A percentile compares a stretch with the other conserved stretches of the same genome.
These are phyloP conservation scores for Cephus cinctus DNA, from an alignment of 1,140 invertebrate species.

Conservation along the genomic window DNA sequence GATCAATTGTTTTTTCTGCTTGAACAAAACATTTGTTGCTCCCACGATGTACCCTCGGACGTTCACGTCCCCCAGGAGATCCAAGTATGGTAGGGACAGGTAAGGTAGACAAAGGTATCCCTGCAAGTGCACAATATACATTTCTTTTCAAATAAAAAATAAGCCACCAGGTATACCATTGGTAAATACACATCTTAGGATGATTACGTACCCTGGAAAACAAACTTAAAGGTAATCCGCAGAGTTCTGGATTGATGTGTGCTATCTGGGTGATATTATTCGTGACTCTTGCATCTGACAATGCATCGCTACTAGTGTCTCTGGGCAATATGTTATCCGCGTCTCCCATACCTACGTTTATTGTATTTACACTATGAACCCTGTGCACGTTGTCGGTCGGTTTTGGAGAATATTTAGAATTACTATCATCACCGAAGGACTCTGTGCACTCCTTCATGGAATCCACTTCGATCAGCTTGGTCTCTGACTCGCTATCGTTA, in stretches of 20 bases:
- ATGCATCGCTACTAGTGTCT: constrained; percentile 63
- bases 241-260: constrained; percentile 69
- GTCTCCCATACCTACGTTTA: constrained; percentile 45
- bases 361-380: constrained; percentile 46
- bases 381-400: constrained; percentile 42
- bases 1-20: constrained; percentile 89
- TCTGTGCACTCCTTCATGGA: constrained; percentile 34
- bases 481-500: constrained; percentile 26
- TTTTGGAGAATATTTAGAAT: constrained; percentile 27
- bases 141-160: neutral
- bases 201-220: constrained; percentile 79
- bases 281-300: constrained; percentile 58
- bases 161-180: too few species aligned
- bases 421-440: constrained; percentile 20
- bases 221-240: constrained; percentile 84
- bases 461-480: constrained; percentile 36
- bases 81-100: constrained; percentile 92
- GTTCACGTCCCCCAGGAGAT: constrained; percentile 84
- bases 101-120: constrained; percentile 96
- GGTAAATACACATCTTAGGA: too few species aligned
- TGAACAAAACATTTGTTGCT: constrained; percentile 96
- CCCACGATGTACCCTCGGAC: constrained; percentile 92
- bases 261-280: constrained; percentile 58
- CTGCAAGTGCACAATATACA: constrained; percentile 45
- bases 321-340: constrained; percentile 58